Evolutionary conservation across 2,888 invertebrate genomes (phyloP).

Genomic region (Drosophila histrio): DNA sequence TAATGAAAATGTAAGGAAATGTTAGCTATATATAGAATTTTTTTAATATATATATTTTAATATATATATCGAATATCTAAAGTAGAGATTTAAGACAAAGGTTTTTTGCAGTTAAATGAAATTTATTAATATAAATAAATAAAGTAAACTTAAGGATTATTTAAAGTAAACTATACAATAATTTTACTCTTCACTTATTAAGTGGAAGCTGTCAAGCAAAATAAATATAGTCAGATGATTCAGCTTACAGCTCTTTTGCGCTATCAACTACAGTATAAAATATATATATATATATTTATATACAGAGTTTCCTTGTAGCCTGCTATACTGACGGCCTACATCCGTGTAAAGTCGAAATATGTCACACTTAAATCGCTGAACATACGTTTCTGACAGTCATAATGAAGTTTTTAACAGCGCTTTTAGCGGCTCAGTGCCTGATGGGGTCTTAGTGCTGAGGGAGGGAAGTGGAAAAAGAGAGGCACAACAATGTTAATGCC

Average conservation of each 20-base stretch:
- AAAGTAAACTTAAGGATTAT: too few species aligned
- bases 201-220: too few species aligned
- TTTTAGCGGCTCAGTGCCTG: conserved; percentile 76
- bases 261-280: not conserved
- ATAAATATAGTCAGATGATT: not conserved
- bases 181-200: not conserved
- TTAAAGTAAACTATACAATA: too few species aligned
- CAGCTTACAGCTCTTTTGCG: not conserved
- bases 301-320: not conserved
- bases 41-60: too few species aligned
- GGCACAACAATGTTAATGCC: conserved; percentile 39
- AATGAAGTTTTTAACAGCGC: conserved; percentile 76
- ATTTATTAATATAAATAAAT: too few species aligned
- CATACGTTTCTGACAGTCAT: conserved; percentile 54
- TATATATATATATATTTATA: not conserved
- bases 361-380: conserved; percentile 68
- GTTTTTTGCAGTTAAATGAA: too few species aligned
- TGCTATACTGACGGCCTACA: conserved; percentile 22
- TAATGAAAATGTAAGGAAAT: too few species aligned
- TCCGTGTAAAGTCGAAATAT: conserved; percentile 52
- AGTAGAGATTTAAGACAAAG: too few species aligned
- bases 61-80: too few species aligned
- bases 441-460: not conserved
- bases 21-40: too few species aligned
- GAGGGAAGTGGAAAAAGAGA: not conserved